These are phyloP conservation scores for Scleropages formosus DNA, from an alignment of 2,797 vertebrate genomes.

Conservation along the genomic window DNA sequence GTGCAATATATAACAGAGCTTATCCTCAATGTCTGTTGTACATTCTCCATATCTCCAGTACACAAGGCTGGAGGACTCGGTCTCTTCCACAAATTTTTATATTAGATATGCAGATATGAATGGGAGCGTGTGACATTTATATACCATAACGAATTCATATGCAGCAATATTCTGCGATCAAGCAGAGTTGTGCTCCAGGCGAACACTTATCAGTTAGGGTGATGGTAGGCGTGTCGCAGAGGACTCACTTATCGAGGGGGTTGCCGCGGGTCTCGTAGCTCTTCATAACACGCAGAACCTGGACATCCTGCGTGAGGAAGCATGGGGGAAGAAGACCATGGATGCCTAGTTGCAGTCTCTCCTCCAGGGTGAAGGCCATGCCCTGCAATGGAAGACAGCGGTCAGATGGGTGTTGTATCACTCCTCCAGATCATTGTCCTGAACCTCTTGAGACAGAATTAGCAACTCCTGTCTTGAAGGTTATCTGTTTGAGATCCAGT, in stretches of 20 bases:
- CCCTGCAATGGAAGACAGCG: constrained; percentile 69
- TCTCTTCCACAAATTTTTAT: no score
- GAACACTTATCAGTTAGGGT: no score
- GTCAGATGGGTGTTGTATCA: neutral
- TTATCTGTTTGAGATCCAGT: neutral
- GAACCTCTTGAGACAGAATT: neutral
- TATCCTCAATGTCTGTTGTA: no score
- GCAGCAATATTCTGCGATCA: no score
- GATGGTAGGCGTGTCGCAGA: neutral
- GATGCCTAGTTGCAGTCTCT: constrained; percentile 92
- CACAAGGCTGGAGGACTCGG: no score
- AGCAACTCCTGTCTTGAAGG: neutral
- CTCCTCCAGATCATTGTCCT: neutral
- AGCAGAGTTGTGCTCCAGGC: no score
- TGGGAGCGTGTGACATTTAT: no score
- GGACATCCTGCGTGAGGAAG: constrained; percentile 92
- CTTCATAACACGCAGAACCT: constrained; percentile 90
- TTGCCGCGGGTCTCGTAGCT: constrained; percentile 86
- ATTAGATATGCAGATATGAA: no score
- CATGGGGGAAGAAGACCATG: constrained; percentile 94
- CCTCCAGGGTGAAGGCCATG: constrained; percentile 95
- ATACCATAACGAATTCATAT: no score
- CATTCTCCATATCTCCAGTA: no score
- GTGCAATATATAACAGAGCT: no score
- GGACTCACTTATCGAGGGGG: constrained; percentile 88